These are phyloP conservation scores for Mimachlamys varia DNA, from an alignment of 2,888 invertebrate species.

Conservation along the genomic window DNA sequence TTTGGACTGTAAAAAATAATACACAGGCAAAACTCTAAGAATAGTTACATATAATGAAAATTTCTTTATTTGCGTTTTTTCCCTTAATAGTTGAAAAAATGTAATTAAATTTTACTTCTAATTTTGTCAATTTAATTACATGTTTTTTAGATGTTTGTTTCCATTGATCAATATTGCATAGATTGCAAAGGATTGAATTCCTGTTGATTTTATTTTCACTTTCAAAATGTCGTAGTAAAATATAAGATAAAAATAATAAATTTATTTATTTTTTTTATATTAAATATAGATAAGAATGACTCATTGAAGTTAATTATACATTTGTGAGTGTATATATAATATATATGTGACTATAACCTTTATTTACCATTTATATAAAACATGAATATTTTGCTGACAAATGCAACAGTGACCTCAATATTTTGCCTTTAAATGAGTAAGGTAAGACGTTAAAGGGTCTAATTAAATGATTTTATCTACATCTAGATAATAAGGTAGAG, in stretches of 20 bases:
- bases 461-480: slow-evolving; percentile 18
- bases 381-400: neutral
- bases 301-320: neutral
- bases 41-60: neutral
- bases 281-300: too few relatives aligned
- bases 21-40: slow-evolving; percentile 36
- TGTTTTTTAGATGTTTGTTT: too few relatives aligned
- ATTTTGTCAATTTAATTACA: too few relatives aligned
- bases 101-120: too few relatives aligned
- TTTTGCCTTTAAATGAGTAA: neutral
- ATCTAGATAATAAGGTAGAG: neutral
- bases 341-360: neutral
- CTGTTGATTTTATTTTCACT: too few relatives aligned
- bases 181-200: too few relatives aligned
- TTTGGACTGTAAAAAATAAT: slow-evolving; percentile 62
- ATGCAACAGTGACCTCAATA: neutral
- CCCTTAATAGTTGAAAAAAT: neutral
- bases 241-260: too few relatives aligned
- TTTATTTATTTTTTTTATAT: too few relatives aligned
- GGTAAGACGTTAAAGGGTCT: neutral
- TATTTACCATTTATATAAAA: too few relatives aligned
- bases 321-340: neutral
- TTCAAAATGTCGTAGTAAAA: too few relatives aligned
- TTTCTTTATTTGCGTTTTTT: slow-evolving; percentile 26
- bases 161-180: too few relatives aligned